Percentiles rank a stretch among this genome's conserved stretches.
Evolutionary conservation across 2,113 vertebrate species (phyloP).

Genomic region (Gorilla gorilla): DNA sequence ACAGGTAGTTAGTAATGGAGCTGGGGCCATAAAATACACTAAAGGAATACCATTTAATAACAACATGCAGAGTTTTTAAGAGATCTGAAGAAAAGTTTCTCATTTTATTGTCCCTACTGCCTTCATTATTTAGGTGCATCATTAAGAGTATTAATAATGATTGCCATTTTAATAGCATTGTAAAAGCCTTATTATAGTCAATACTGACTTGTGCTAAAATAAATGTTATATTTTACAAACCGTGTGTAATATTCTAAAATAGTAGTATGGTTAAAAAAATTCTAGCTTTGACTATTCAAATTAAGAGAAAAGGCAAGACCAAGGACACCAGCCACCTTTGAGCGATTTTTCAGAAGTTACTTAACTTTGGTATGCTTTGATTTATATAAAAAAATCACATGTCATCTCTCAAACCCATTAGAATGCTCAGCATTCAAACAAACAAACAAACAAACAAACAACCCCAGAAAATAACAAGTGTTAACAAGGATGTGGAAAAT

Average conservation of each 20-base stretch:
- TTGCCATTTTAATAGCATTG: not conserved
- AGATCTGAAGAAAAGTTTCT: not conserved
- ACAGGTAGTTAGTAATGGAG: not conserved
- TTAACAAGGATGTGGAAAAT: not conserved
- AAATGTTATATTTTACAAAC: not conserved
- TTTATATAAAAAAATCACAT: not conserved
- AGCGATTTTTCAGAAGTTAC: not conserved
- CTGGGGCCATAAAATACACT: not conserved
- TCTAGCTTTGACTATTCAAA: not conserved
- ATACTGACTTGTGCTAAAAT: not conserved
- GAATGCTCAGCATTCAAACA: not conserved
- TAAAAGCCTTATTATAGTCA: conserved; percentile 12
- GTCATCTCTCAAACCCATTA: not conserved
- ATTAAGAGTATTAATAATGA: not conserved
- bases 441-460: not conserved
- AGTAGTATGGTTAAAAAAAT: not conserved
- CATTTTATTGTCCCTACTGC: not conserved
- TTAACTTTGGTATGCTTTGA: not conserved
- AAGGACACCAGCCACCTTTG: not conserved
- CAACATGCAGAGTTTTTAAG: not conserved
- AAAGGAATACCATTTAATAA: not conserved
- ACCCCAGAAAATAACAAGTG: not conserved
- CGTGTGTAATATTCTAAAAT: not conserved
- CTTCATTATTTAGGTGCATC: not conserved
- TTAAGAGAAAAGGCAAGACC: not conserved